A percentile compares a stretch with the other conserved stretches of the same genome.
phyloP scores from a whole-genome alignment of 2,888 invertebrate species.

The Labia minor region DNA sequence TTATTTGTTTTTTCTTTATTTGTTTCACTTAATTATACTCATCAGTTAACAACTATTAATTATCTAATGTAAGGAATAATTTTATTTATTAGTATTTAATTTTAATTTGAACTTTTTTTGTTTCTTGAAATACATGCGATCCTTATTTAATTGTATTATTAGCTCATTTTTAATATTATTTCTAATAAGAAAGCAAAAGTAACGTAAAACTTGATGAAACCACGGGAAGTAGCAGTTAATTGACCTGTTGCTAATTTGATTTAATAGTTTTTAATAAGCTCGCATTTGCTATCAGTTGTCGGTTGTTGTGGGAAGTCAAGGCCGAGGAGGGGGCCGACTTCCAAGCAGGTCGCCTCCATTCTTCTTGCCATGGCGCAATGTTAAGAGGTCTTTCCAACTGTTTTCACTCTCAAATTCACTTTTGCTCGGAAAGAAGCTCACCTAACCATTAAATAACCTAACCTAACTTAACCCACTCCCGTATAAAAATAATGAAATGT shows the following conservation, averaged over 20 bases:
- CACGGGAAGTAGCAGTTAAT: constrained; percentile 1
- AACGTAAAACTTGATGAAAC: background rate
- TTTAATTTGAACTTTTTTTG: too few relatives aligned
- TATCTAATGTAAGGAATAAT: too few relatives aligned
- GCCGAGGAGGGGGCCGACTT: background rate
- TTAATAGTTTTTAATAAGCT: background rate
- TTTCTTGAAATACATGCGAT: too few relatives aligned
- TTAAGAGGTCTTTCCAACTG: background rate
- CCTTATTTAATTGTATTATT: too few relatives aligned
- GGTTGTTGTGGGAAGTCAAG: background rate
- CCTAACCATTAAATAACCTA: background rate
- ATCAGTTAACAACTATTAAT: too few relatives aligned
- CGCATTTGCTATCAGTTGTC: background rate
- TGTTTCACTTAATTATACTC: too few relatives aligned
- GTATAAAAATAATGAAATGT: too few relatives aligned
- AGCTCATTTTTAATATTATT: too few relatives aligned
- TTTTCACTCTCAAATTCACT: background rate
- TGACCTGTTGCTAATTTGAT: background rate
- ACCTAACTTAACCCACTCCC: background rate
- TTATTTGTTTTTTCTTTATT: too few relatives aligned
- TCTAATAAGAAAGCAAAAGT: background rate
- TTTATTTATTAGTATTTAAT: too few relatives aligned
- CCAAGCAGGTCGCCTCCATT: background rate
- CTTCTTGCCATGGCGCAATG: background rate
- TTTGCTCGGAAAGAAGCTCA: background rate